Base-by-base conservation (phyloP, 64 coral and sea anemone genomes). In the Orbicella faveolata region DNA sequence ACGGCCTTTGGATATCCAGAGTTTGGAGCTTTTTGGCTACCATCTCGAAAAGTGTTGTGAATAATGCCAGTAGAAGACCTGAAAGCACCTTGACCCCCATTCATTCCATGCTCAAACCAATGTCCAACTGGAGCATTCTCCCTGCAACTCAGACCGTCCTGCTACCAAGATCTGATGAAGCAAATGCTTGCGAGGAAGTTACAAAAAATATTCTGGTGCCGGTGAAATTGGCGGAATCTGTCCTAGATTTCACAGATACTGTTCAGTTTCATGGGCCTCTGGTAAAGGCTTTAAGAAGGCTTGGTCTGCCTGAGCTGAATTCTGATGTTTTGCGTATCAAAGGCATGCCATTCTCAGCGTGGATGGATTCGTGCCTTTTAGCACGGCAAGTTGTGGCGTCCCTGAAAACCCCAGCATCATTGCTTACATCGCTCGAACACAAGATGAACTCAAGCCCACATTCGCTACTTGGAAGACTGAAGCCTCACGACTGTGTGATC, bases 1-100 rank as follows among this genome's bases (percentile, higher is more conserved):
- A 78, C 14, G 21, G 53, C 19, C 76, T 70, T 52, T 67, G 64
- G 64, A 76, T 89, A 10, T 89, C 1, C 3, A 53, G 52, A 34
- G 87, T 89, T 14, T 89, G 87, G 87, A 89, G 75, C 61, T 78
- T 89, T 55, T 37, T 89, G 34, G 53, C 72, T 61, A 62, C 21
- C 12, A 20, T 20, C 51, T 26, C 21, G 44, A 59, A 26, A 4
- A 1, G 4, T n/a, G 11, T 37, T 61, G 13, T 18, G 76, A 8
- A 64, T 25, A 16, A 77, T 2, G 14, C 57, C 26, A 9, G 1
- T 19, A 83, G 68, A 48, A 48, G 44, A 5, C 44, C 4, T 48
- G 44, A 48, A 48, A 48, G 44, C 44, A 48, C 44, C 4, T 48
- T 6, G 7, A 5, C 44, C 44, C 44, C 1, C 44, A 48, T 48